phyloP scores from a whole-genome alignment of 2,888 invertebrate genomes.

The Vannuccia rotundouncinata region DNA sequence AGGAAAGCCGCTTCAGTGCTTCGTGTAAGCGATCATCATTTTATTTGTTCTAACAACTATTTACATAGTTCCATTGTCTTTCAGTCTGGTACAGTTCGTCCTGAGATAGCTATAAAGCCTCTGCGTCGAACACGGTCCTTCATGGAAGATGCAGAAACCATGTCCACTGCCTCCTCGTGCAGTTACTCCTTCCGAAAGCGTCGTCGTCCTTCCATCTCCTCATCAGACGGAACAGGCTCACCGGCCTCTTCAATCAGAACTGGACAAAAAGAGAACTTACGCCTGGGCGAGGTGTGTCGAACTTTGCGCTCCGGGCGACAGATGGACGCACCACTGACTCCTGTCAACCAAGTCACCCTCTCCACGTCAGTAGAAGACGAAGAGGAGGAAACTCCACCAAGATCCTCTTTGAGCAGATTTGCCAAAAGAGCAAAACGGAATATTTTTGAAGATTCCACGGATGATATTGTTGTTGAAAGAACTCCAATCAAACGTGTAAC shows the following conservation, averaged over 20 bases:
- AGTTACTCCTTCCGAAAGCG: conserved; percentile 4
- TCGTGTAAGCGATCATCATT: neutral
- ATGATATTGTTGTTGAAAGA: neutral
- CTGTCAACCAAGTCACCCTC: neutral
- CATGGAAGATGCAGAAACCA: neutral
- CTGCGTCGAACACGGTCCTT: neutral
- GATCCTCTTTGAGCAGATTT: neutral
- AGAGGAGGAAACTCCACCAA: neutral
- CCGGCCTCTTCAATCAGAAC: neutral
- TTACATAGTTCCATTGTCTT: neutral
- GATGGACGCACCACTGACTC: neutral
- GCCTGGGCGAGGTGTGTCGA: neutral
- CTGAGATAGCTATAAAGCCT: neutral
- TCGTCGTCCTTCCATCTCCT: neutral
- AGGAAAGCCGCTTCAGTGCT: neutral
- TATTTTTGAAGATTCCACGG: neutral
- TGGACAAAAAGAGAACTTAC: neutral
- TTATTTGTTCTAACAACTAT: neutral
- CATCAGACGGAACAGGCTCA: neutral
- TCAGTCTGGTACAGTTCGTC: neutral
- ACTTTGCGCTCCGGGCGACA: neutral
- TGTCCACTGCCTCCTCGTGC: neutral
- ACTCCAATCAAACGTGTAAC: too few species aligned
- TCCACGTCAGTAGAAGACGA: neutral
- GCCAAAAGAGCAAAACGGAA: neutral